These are phyloP conservation scores for Papio anubis DNA, from an alignment of 2,113 vertebrate genomes.

Conservation along the genomic window DNA sequence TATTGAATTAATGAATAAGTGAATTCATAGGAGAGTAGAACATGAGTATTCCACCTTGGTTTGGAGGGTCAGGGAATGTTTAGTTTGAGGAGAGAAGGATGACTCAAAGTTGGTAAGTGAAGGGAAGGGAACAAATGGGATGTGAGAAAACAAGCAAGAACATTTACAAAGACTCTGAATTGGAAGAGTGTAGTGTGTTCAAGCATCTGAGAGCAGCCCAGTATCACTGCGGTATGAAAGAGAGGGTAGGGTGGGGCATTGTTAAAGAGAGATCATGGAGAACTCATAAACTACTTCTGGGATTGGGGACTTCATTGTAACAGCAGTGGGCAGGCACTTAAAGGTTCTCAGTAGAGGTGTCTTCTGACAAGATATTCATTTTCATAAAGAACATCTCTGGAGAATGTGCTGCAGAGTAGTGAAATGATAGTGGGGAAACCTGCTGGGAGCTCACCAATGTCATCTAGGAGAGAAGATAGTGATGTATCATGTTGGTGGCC, in stretches of 20 bases:
- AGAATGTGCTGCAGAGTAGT: neutral
- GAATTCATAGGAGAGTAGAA: neutral
- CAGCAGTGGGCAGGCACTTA: no score
- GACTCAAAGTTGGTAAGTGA: neutral
- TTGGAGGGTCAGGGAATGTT: neutral
- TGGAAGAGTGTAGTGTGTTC: neutral
- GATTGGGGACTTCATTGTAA: neutral
- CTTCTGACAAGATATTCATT: neutral
- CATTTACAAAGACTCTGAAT: neutral
- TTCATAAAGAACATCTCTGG: neutral
- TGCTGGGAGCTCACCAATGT: neutral
- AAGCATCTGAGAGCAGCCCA: neutral
- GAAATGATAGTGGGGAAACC: neutral
- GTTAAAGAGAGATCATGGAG: neutral
- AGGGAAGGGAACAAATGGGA: neutral
- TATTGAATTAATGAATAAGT: neutral
- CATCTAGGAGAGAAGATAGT: neutral
- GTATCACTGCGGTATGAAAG: accelerated
- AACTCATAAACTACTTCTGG: neutral
- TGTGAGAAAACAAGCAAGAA: neutral
- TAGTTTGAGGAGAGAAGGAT: neutral
- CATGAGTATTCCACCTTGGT: neutral
- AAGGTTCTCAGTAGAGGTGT: neutral
- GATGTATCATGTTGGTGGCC: neutral
- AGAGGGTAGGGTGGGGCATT: accelerated